Evolutionary conservation across 2,888 invertebrate genomes (phyloP), one percentile per base, ranked within the genome.

Genomic region (Ellobium chinense): DNA sequence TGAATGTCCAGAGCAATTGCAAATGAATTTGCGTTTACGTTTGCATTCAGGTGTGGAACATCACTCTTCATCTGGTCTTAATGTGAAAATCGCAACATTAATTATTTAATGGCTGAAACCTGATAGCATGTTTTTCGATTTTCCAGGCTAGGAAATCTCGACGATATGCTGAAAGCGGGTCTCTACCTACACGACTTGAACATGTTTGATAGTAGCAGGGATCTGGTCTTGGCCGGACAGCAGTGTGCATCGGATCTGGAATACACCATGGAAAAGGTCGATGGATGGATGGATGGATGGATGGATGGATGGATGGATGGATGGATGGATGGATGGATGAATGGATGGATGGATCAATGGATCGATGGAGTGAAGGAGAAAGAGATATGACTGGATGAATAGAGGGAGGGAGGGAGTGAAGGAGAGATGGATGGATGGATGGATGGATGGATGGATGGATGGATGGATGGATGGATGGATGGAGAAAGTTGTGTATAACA

Each of bases 171-270:
- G 36, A 95, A 95, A 88, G 83, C 85, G 2, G 89, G 89, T 9
- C 95, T 99, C 0, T 99, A 97, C 92, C 98, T 99, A 91, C 99
- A 99, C 91, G 99, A 99, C 93, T 94, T 99, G 75, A 98, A 98
- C 18, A 97, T 99, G 96, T 99, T 99, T 91, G 99, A 99, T 92
- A 98, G 98, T 88, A 98, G 98, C 95, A 95, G 98, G 93, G 98
- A 99, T 92, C 94, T 98, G 76, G 98, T 99, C 95, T 94, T 99
- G 89, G 97, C 98, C 31, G 98, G 98, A 31, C 89, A 87, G 84
- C 90, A 91, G 54, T 90, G 91, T 83, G 89, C 91, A 0, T 91
- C 92, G 1, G 84, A 87, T 36, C 83, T 92, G 24, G 91, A 91
- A 77, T 86, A 88, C 37, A 88, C 88, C 46, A 89, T 92, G 70